phyloP scores from a whole-genome alignment of 2,113 vertebrate genomes.

The Varanus komodoensis region DNA sequence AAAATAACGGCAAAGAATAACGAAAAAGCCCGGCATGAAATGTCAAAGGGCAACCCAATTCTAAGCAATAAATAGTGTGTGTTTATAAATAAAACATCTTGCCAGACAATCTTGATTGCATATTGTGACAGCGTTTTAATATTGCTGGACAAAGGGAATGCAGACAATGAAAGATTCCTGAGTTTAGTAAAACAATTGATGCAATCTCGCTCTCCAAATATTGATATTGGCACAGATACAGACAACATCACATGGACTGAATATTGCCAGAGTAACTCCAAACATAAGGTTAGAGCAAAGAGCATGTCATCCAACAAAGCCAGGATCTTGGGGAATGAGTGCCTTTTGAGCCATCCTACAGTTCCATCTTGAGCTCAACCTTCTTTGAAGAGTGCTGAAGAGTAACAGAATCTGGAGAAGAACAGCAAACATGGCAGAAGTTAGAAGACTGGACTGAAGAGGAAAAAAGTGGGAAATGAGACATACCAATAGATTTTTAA shows the following conservation, averaged over 20 bases:
- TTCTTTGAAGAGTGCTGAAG: conserved; percentile 5
- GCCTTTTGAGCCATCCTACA: not conserved
- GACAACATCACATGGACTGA: conserved; percentile 51
- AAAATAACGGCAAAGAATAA: conserved; percentile 33
- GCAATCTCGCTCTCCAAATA: conserved; percentile 63
- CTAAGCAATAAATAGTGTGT: conserved; percentile 56
- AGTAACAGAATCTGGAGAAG: conserved; percentile 15
- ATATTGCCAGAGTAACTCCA: conserved; percentile 52
- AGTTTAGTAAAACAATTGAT: conserved; percentile 62
- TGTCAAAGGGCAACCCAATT: conserved; percentile 43
- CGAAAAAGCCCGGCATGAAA: conserved; percentile 8
- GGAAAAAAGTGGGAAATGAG: conserved; percentile 43
- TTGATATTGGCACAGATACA: conserved; percentile 61
- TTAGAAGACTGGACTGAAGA: conserved; percentile 30
- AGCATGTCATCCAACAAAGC: conserved; percentile 29
- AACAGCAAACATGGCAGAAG: conserved; percentile 15
- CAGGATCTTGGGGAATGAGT: not conserved
- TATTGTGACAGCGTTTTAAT: conserved; percentile 63
- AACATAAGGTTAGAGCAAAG: conserved; percentile 49
- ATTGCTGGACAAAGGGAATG: conserved; percentile 60
- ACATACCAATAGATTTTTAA: not conserved
- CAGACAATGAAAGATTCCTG: conserved; percentile 63
- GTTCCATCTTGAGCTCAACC: not conserved
- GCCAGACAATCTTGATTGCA: conserved; percentile 68
- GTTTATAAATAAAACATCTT: conserved; percentile 69